Evolutionary conservation across 2,888 invertebrate species (phyloP).

Genomic region (Tetranychus piercei): DNA sequence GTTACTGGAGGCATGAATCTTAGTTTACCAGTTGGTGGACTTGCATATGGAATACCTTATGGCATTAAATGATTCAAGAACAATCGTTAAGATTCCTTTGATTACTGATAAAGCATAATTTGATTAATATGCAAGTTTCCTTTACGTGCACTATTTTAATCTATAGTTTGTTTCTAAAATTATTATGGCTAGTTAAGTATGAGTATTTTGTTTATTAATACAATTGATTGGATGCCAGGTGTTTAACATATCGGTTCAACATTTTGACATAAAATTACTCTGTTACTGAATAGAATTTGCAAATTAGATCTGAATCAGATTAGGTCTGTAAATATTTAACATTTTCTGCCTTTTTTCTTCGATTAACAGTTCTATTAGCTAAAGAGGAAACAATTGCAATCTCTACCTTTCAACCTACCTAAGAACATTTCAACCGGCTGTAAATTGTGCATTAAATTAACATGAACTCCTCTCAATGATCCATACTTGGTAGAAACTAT

Average conservation of each 20-base stretch:
- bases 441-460: constrained; percentile 33
- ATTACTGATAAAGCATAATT: no score
- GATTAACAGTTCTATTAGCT: no score
- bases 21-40: constrained; percentile 31
- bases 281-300: no score
- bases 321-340: no score
- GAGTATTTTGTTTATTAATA: not conserved
- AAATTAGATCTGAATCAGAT: no score
- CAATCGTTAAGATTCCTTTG: not conserved
- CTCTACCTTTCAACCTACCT: constrained; percentile 30
- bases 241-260: no score
- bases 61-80: not conserved
- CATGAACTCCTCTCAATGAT: constrained; percentile 31
- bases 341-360: no score
- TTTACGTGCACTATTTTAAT: no score
- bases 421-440: constrained; percentile 70
- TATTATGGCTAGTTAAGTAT: not conserved
- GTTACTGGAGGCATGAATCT: constrained; percentile 36
- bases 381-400: no score
- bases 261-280: no score
- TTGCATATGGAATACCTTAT: constrained; percentile 34
- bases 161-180: no score
- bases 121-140: no score
- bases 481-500: constrained; percentile 33
- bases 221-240: not conserved